A percentile compares a stretch with the other conserved stretches of the same genome.
Evolutionary conservation across 2,888 invertebrate genomes (phyloP).

Genomic region (Trilocha varians): DNA sequence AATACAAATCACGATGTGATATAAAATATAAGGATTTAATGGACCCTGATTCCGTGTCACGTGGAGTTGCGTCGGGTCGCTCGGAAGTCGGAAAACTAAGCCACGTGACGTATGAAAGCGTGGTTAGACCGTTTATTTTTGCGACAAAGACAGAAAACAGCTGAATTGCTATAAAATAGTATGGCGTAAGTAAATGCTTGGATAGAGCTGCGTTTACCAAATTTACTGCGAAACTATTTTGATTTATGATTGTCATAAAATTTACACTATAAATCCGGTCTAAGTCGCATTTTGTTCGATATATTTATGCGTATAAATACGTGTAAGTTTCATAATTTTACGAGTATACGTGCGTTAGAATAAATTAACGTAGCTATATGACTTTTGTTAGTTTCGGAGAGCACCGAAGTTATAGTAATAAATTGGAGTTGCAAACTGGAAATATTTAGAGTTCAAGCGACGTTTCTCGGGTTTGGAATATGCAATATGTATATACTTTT

Average conservation of each 20-base stretch:
- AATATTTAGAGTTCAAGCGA: too few species aligned
- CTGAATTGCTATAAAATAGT: too few species aligned
- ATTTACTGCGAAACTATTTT: not conserved
- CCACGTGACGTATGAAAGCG: too few species aligned
- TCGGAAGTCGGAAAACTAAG: too few species aligned
- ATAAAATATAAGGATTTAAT: too few species aligned
- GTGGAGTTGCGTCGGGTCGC: too few species aligned
- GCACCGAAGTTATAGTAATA: not conserved
- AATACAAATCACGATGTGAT: too few species aligned
- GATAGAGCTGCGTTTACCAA: not conserved
- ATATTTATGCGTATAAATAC: not conserved
- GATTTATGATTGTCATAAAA: not conserved
- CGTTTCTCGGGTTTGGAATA: too few species aligned
- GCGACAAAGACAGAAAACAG: too few species aligned
- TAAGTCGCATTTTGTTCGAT: not conserved
- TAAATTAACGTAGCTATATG: not conserved
- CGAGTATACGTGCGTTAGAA: constrained; percentile 7
- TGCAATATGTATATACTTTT: too few species aligned
- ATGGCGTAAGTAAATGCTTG: not conserved
- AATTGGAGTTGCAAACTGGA: not conserved
- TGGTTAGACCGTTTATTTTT: too few species aligned
- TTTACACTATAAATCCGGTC: not conserved
- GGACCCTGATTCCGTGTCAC: too few species aligned
- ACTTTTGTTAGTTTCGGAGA: not conserved
- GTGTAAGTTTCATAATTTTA: constrained; percentile 6